A percentile compares a stretch with the other conserved stretches of the same genome.
Evolutionary conservation across 2,888 invertebrate genomes (phyloP).

Genomic region (Creontiades dilutus): DNA sequence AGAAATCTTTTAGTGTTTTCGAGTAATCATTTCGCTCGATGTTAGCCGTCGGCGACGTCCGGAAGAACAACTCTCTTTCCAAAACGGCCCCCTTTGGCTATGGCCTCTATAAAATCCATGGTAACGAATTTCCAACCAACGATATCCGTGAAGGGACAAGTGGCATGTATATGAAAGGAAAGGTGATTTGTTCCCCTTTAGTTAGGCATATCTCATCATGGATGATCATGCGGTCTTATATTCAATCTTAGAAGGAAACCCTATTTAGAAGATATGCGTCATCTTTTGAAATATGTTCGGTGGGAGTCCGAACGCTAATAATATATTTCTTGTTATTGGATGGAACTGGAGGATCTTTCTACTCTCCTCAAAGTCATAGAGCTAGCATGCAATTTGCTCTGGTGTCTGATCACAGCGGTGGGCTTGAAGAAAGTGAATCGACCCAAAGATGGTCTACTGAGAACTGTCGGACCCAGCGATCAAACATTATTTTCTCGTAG

Average conservation of each 20-base stretch:
- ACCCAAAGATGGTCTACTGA: conserved; percentile 16
- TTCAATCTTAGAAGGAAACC: not conserved
- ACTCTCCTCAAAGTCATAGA: not conserved
- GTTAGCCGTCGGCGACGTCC: not conserved
- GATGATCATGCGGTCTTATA: not conserved
- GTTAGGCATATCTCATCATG: not conserved
- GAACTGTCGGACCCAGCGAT: conserved; percentile 6
- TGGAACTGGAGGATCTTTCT: not conserved
- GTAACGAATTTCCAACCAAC: not conserved
- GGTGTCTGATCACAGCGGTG: conserved; percentile 50
- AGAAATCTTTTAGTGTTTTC: not conserved
- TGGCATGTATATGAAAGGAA: not conserved
- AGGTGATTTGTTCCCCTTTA: conserved; percentile 21
- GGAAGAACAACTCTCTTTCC: not conserved
- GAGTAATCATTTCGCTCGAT: not conserved
- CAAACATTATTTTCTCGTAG: too few species aligned
- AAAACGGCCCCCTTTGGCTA: conserved; percentile 22
- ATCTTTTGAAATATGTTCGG: not conserved
- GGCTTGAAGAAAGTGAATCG: conserved; percentile 53
- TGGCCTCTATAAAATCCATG: not conserved
- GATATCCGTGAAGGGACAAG: not conserved
- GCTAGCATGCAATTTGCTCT: not conserved
- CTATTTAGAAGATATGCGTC: not conserved
- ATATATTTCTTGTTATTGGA: not conserved
- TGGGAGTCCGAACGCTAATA: not conserved